Conservation (phyloP, 2,888 invertebrate species). For the Smittia sp. region DNA sequence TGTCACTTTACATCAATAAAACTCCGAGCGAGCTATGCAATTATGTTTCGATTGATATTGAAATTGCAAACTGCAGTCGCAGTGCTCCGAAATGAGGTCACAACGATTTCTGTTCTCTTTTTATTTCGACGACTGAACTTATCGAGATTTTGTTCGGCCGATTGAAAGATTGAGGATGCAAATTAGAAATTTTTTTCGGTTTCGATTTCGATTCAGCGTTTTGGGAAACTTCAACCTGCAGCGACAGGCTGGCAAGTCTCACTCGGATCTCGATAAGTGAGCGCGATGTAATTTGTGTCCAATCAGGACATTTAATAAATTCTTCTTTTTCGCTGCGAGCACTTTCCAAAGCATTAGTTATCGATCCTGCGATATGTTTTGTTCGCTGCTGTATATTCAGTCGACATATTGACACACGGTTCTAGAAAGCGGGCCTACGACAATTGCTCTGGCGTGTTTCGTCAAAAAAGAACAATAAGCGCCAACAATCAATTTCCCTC, state of each 20-base stretch:
- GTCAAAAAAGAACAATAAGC: no score
- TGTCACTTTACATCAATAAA: conserved; percentile 35
- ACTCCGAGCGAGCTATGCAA: conserved; percentile 18
- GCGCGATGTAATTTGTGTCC: background rate
- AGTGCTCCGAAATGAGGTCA: conserved; percentile 31
- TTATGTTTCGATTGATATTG: conserved; percentile 36
- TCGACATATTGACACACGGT: no score
- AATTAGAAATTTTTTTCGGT: background rate
- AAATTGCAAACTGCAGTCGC: conserved; percentile 16
- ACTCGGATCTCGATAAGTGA: background rate
- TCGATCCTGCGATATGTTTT: no score
- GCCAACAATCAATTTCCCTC: no score
- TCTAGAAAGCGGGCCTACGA: no score
- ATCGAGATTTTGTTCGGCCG: background rate
- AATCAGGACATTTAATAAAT: background rate
- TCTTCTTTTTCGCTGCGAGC: no score
- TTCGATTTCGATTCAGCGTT: background rate
- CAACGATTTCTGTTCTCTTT: background rate
- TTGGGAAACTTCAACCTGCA: background rate
- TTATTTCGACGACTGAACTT: background rate
- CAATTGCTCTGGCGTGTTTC: no score
- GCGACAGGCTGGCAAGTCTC: background rate
- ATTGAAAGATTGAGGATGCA: conserved; percentile 27
- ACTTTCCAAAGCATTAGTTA: no score
- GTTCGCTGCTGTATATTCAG: no score